Evolutionary conservation across 2,888 invertebrate genomes (phyloP).

Genomic region (Heliconius ismenius): DNA sequence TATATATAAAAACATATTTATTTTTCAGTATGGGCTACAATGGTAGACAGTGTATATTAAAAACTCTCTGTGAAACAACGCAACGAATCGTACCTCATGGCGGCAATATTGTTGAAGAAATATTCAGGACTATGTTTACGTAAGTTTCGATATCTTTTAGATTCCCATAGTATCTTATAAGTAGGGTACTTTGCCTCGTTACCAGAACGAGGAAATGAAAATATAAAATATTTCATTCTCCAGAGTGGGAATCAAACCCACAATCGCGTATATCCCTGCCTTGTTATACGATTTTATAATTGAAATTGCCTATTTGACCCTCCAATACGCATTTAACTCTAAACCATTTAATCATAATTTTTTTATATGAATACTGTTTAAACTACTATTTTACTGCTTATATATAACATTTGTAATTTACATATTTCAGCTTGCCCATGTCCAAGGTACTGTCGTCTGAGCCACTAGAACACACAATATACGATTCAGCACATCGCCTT

Average conservation of each 20-base stretch:
- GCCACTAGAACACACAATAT: constrained; percentile 84
- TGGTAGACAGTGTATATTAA: constrained; percentile 86
- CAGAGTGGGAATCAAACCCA: background rate
- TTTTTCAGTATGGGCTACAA: constrained; percentile 87
- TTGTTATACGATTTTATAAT: too few species aligned
- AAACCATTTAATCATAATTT: too few species aligned
- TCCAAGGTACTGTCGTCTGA: constrained; percentile 84
- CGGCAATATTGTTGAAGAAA: constrained; percentile 85
- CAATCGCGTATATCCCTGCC: background rate
- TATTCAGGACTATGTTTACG: constrained; percentile 87
- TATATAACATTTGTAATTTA: background rate
- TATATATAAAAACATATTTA: background rate
- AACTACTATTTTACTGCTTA: background rate
- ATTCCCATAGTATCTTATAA: background rate
- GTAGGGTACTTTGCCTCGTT: background rate
- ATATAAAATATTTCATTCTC: background rate
- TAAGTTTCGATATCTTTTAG: constrained; percentile 61
- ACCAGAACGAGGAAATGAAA: background rate
- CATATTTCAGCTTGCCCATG: constrained; percentile 83
- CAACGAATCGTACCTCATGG: constrained; percentile 83
- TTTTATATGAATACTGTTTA: background rate
- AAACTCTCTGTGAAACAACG: constrained; percentile 88
- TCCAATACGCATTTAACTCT: too few species aligned
- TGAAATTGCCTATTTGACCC: too few species aligned
- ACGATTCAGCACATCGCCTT: constrained; percentile 84